These are phyloP conservation scores for Phaethon lepturus DNA, from an alignment of 2,113 vertebrate genomes.

Conservation along the genomic window DNA sequence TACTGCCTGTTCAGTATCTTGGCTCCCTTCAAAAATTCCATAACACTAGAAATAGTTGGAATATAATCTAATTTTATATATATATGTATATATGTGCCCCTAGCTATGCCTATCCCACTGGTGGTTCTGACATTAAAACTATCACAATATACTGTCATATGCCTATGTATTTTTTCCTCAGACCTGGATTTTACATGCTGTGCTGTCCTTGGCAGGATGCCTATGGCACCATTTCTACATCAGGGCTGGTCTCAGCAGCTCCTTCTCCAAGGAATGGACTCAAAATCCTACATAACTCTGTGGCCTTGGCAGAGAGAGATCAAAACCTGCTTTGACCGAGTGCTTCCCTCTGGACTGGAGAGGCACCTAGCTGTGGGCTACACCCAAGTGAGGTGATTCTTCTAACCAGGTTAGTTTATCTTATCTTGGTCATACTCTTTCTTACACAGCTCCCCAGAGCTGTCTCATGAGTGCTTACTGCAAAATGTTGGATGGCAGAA, in stretches of 20 bases:
- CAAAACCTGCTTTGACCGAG: not conserved
- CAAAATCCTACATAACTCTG: not conserved
- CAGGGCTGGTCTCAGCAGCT: not conserved
- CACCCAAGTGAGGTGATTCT: not conserved
- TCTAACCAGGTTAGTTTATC: not conserved
- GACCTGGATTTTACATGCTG: not conserved
- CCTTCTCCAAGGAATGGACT: not conserved
- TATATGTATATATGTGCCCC: not conserved
- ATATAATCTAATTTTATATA: not conserved
- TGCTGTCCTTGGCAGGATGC: not conserved
- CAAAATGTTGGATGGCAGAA: not conserved
- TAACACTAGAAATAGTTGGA: not conserved
- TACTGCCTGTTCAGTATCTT: not conserved
- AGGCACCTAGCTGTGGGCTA: not conserved
- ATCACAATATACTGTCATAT: not conserved
- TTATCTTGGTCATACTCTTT: not conserved
- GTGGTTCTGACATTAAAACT: not conserved
- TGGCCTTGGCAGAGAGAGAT: not conserved
- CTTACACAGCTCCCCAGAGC: not conserved
- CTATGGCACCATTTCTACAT: not conserved
- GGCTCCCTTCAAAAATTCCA: not conserved
- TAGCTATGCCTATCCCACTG: not conserved
- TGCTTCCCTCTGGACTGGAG: not conserved
- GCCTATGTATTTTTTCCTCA: not conserved
- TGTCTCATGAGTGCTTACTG: not conserved